A percentile compares a stretch with the other conserved stretches of the same genome.
Conservation (phyloP, 2,113 vertebrate genomes). For the Cryptotis parvus region DNA sequence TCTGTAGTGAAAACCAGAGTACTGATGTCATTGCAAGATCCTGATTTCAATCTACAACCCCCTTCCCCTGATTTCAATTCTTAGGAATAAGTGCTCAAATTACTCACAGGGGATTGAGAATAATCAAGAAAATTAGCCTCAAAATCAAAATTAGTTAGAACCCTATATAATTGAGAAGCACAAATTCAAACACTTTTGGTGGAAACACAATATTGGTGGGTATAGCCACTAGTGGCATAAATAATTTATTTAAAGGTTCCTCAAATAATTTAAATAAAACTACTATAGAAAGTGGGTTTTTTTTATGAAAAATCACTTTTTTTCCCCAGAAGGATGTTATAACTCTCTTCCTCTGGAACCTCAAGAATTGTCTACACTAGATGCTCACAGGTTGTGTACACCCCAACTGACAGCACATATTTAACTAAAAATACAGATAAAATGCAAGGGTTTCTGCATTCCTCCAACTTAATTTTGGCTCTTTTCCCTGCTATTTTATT, state of each 20-base stretch:
- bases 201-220: neutral
- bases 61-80: neutral
- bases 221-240: neutral
- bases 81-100: neutral
- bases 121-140: neutral
- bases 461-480: neutral
- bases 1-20: neutral
- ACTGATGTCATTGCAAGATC: neutral
- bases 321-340: neutral
- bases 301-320: neutral
- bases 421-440: neutral
- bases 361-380: neutral
- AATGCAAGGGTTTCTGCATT: neutral
- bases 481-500: neutral
- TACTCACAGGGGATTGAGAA: neutral
- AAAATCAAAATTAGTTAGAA: neutral
- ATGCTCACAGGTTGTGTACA: neutral
- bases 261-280: neutral
- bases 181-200: neutral
- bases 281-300: neutral
- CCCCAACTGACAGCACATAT: neutral
- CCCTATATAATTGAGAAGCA: neutral
- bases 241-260: neutral
- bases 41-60: neutral
- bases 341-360: neutral